Percentiles rank a stretch among this genome's conserved stretches.
These are phyloP conservation scores for Zoanthus sociatus DNA, from an alignment of 92 coral and sea anemone genomes.

Conservation along the genomic window DNA sequence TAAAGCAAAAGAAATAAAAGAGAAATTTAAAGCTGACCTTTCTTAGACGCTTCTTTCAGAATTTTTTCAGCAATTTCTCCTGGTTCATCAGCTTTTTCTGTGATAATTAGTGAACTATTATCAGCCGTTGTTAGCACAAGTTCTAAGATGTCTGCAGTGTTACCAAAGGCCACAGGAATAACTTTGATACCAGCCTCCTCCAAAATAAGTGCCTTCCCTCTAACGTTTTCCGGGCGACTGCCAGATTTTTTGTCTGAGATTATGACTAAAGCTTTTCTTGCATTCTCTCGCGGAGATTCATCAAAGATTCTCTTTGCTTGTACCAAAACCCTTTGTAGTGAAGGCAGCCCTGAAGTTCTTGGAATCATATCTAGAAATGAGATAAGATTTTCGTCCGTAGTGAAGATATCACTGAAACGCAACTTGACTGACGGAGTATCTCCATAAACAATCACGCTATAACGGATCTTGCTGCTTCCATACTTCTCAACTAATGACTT, in stretches of 20 bases:
- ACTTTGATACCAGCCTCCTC: slow-evolving; percentile 77
- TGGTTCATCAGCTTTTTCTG: slow-evolving; percentile 6
- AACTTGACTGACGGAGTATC: slow-evolving; percentile 51
- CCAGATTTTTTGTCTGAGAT: slow-evolving; percentile 82
- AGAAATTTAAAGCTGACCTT: neutral
- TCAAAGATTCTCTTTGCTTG: slow-evolving; percentile 76
- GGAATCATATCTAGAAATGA: slow-evolving; percentile 45
- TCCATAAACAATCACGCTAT: slow-evolving; percentile 81
- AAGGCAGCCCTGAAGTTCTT: slow-evolving; percentile 59
- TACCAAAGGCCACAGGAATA: slow-evolving; percentile 87
- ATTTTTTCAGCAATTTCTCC: slow-evolving; percentile 28
- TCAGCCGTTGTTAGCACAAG: slow-evolving; percentile 19
- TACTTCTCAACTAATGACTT: slow-evolving; percentile 70
- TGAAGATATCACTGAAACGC: slow-evolving; percentile 67
- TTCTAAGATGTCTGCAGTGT: slow-evolving; percentile 71
- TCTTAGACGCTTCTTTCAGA: slow-evolving; percentile 17
- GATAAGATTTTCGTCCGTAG: slow-evolving; percentile 57
- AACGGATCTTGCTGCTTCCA: slow-evolving; percentile 76
- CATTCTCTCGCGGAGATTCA: slow-evolving; percentile 67
- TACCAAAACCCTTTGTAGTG: slow-evolving; percentile 69
- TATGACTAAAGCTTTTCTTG: slow-evolving; percentile 82
- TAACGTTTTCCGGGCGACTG: slow-evolving; percentile 60
- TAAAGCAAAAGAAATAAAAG: no score
- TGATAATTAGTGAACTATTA: slow-evolving; percentile 10
- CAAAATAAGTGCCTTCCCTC: slow-evolving; percentile 54